A percentile compares a stretch with the other conserved stretches of the same genome.
These are phyloP conservation scores for Phragmatobia fuliginosa DNA, from an alignment of 2,888 invertebrate genomes.

Conservation along the genomic window DNA sequence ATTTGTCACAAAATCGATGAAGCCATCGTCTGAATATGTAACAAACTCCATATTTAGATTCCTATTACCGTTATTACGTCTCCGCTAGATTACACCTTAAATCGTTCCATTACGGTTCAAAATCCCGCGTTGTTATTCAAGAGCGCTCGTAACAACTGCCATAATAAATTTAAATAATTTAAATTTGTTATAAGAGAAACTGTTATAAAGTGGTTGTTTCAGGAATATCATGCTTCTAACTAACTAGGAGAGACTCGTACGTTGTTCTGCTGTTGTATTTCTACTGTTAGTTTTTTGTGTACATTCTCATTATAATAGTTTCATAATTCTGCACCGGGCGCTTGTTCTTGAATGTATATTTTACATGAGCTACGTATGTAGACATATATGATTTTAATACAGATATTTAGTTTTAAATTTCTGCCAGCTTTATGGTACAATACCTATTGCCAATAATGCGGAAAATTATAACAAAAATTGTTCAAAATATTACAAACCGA, in stretches of 20 bases:
- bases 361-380: background rate
- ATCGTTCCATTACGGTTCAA: conserved; percentile 33
- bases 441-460: background rate
- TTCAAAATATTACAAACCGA: too few relatives aligned
- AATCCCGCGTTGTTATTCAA: conserved; percentile 39
- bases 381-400: background rate
- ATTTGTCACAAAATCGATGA: conserved; percentile 41
- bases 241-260: conserved; percentile 13
- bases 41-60: conserved; percentile 36
- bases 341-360: background rate
- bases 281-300: background rate
- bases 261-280: background rate
- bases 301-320: background rate
- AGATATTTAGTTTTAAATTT: background rate
- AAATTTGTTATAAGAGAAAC: conserved; percentile 47
- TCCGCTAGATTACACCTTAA: conserved; percentile 34
- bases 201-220: conserved; percentile 34
- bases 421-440: background rate
- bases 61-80: conserved; percentile 16
- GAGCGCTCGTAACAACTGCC: conserved; percentile 28
- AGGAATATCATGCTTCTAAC: conserved; percentile 48
- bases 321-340: background rate
- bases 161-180: conserved; percentile 53
- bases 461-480: background rate
- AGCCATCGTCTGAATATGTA: conserved; percentile 26